Base-by-base conservation (phyloP, 2,113 vertebrate genomes). In the Piprites chloris region DNA sequence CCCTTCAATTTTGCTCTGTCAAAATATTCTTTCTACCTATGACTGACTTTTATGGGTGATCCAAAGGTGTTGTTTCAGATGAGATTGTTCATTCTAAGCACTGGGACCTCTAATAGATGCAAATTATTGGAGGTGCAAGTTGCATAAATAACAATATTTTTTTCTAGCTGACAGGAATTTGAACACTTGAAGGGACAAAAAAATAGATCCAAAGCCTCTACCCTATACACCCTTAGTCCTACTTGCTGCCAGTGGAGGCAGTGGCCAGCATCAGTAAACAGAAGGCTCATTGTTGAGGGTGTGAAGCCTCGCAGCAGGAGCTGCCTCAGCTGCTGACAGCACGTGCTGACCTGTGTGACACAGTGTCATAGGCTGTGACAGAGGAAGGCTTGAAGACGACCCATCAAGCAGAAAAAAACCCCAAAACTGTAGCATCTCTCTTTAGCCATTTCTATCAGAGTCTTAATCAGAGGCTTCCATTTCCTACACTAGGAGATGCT, bases 211-310 rank as follows among this genome's bases (percentile, higher is more conserved):
- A 49, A 65, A 76, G 26, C 22, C 52, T 86, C 42, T 27, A 19
- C 4, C 41, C 12, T 32, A 71, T 39, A 33, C 50, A 37, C 28
- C 21, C 7, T 32, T 20, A 20, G 24, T 46, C 35, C 41, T 79
- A 9, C 46, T 56, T 58, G 42, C 53, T 26, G 21, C 55, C 47
- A 53, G 22, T 4, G 17, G 42, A 46, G 72, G 55, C 59, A 76
- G 53, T 6, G 50, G 72, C 49, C 75, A 72, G 56, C 42, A 44
- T 7, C 44, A 32, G 35, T 24, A 7, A 39, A 17, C 44, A 76
- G 49, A 82, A 69, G 67, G 49, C 33, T 35, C 0, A 0, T 3
- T 53, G 23, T 5, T 0, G 7, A 73, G 77, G 20, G 20, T 0
- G 0, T 32, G 56, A 91, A 47, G 62, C 21, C 33, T 12, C 0